Base-by-base conservation (phyloP, 2,797 vertebrate genomes). In the Dipus sagitta region DNA sequence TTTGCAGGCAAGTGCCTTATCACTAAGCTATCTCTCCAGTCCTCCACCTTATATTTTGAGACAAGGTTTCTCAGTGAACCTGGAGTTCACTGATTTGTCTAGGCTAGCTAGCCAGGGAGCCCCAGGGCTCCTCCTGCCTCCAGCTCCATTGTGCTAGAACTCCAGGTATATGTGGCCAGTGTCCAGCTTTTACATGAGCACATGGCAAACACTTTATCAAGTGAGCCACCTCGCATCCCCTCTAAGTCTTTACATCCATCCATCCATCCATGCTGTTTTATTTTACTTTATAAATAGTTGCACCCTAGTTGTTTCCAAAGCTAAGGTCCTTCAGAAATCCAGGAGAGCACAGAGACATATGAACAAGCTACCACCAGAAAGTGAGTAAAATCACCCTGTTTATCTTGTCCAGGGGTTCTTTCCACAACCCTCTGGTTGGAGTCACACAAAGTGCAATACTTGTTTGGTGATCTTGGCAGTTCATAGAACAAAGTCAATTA, bases 351-450 rank as follows among this genome's bases (percentile, higher is more conserved):
- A 93, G 75, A 65, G 88, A 52, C 65, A 28, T 9, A 38, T 58
- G 12, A 34, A 78, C 3, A 71, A 82, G 30, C 78, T 52, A 72
- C 52, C 13, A 38, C 64, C 20, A 68, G 17, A 76, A 85, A 64
- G 72, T 65, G 77, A 84, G 71, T 68, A 88, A 86, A 92, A 64
- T 78, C 67, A 47, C 32, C 58, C 8, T 20, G 34, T 23, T 64
- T 87, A 90, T 79, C 28, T 24, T 78, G n/a, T 47, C 86, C 54
- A 47, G 58, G 26, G 85, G 80, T 82, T 82, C 60, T 80, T 78
- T 80, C 85, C 70, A 42, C 65, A 62, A 89, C 52, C 23, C 23
- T 72, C n/a, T 85, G 67, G 72, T 47, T 9, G 24, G 17, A 18
- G 24, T 38, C n/a, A 64, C 20, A 79, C 6, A 86, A 67, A 89